A percentile compares a stretch with the other conserved stretches of the same genome.
Evolutionary conservation across 2,797 vertebrate species (phyloP).

Genomic region (Dallia pectoralis): DNA sequence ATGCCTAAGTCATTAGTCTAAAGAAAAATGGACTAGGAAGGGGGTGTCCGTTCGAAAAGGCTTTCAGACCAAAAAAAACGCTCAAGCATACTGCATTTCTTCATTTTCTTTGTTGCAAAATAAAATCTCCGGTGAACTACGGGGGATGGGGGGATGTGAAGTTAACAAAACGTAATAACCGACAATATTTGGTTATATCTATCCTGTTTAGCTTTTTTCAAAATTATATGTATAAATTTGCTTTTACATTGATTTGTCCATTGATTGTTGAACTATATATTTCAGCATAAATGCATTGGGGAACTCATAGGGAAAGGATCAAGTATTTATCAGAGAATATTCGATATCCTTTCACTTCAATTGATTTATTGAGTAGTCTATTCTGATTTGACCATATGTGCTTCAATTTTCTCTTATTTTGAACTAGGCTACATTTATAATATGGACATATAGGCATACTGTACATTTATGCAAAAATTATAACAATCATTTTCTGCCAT

Average conservation of each 20-base stretch:
- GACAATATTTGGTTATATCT: not conserved
- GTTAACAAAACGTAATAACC: slow-evolving; percentile 13
- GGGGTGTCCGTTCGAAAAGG: slow-evolving; percentile 64
- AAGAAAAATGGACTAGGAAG: slow-evolving; percentile 78
- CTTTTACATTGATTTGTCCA: not conserved
- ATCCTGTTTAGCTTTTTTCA: not conserved
- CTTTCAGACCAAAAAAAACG: slow-evolving; percentile 51
- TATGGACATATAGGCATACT: not conserved
- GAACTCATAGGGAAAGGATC: slow-evolving; percentile 21
- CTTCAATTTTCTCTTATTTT: slow-evolving; percentile 1
- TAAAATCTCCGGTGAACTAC: slow-evolving; percentile 10
- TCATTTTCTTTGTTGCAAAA: slow-evolving; percentile 63
- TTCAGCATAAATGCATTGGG: not conserved
- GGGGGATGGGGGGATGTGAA: not conserved
- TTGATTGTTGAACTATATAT: slow-evolving; percentile 3
- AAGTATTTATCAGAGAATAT: slow-evolving; percentile 49
- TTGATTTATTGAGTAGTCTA: not conserved
- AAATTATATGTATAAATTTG: not conserved
- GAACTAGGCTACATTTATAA: not conserved
- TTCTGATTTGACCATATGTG: slow-evolving; percentile 36
- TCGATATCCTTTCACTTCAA: slow-evolving; percentile 18
- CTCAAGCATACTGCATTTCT: slow-evolving; percentile 57
- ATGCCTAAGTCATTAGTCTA: slow-evolving; percentile 86
- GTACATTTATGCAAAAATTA: not conserved
- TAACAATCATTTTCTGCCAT: not conserved